Base-by-base conservation (phyloP, 30 jellyfish, hydroid and myxozoan species). In the Rhopilema esculentum region DNA sequence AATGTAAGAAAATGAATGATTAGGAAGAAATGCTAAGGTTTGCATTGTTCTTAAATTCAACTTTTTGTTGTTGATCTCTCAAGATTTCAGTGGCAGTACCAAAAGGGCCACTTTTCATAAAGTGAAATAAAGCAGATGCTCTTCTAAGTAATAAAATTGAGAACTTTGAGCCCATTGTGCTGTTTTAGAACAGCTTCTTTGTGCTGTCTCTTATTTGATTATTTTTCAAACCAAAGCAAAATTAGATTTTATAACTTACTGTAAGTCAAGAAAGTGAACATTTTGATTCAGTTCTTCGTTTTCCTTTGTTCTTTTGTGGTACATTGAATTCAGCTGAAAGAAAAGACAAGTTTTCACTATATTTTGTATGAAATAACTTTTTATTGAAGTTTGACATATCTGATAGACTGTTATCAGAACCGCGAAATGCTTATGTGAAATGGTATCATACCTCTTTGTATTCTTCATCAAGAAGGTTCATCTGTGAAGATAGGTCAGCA, bases 251-350 rank as follows among this genome's bases (percentile, higher is more conserved):
- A 18, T 8, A 8, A 67, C 78, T 67, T 67, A 67, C 78, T 67
- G 28, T 28, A 28, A 24, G 8, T 67, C 22, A 7, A 20, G n/a
- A 67, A 26, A 67, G 50, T 67, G 78, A 18, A 67, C 18, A 67
- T 32, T n/a, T 20, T 67, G 78, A 49, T 49, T 67, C 4, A 71
- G 66, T 25, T 71, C 49, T 19, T 71, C 82, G 27, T 71, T 71
- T 18, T 29, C 24, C 28, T 71, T 53, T 19, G 29, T 15, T 2
- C 66, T 18, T 8, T 18, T 6, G 1, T 24, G 4, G 65, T 71
- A 71, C 82, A 25, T 71, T 24, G 22, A 7, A 29, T 71, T 71
- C 66, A 71, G 66, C 82, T 71, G 24, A 27, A 71, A 71, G 22
- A 12, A 40, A 40, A 40, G 57, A 40, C 9, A 12, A 40, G 57